Percentiles rank a stretch among this genome's conserved stretches.
Evolutionary conservation across 2,113 vertebrate species (phyloP).

Genomic region (Catharus minimus): DNA sequence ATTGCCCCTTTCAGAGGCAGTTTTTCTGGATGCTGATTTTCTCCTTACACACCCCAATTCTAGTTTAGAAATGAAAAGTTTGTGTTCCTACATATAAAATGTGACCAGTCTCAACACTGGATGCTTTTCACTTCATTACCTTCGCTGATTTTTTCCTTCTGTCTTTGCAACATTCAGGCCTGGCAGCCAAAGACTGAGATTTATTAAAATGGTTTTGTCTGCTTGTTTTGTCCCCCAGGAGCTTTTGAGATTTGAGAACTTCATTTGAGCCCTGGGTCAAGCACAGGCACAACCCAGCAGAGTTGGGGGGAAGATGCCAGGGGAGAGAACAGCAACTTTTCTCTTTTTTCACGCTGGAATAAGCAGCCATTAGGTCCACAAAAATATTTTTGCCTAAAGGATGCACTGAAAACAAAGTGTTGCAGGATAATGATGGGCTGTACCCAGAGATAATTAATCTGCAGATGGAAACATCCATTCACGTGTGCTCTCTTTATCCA

Average conservation of each 20-base stretch:
- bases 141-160: not conserved
- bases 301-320: not conserved
- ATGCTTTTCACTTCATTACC: not conserved
- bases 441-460: not conserved
- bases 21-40: not conserved
- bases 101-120: not conserved
- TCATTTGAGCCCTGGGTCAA: not conserved
- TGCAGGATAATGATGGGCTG: not conserved
- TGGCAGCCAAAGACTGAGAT: not conserved
- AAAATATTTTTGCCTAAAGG: not conserved
- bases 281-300: not conserved
- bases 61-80: not conserved
- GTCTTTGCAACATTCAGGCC: not conserved
- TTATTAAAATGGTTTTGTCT: not conserved
- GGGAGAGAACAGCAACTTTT: not conserved
- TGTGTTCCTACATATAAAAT: not conserved
- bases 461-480: not conserved
- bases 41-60: rapidly evolving
- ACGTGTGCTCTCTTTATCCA: not conserved
- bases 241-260: not conserved
- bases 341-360: not conserved
- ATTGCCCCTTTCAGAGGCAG: not conserved
- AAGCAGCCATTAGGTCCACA: not conserved
- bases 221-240: not conserved
- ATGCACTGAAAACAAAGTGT: not conserved